phyloP scores from a whole-genome alignment of 2,888 invertebrate genomes.

The Chalcosyrphus nemorum region DNA sequence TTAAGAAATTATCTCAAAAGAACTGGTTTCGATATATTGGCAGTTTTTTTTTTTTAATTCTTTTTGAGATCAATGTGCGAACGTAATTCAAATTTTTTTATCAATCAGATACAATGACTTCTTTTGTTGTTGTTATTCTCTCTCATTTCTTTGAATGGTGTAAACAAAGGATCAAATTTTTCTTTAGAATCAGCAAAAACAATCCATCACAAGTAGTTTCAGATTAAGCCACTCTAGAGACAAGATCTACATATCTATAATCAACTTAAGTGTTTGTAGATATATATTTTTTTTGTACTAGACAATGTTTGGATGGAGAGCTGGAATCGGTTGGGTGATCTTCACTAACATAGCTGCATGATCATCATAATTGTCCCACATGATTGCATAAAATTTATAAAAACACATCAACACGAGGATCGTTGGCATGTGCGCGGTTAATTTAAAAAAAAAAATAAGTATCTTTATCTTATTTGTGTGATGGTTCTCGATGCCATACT shows the following conservation, averaged over 20 bases:
- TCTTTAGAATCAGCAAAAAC: conserved; percentile 4
- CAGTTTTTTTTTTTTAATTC: neutral
- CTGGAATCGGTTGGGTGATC: conserved; percentile 49
- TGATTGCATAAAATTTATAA: conserved; percentile 37
- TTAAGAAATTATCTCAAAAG: conserved; percentile 1
- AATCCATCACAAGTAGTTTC: neutral
- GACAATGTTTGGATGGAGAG: neutral
- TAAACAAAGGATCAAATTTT: conserved; percentile 28
- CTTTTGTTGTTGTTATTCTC: neutral
- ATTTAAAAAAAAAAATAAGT: neutral
- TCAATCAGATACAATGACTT: conserved; percentile 17
- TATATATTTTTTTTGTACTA: conserved; percentile 3
- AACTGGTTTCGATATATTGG: conserved; percentile 12
- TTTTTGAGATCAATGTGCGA: neutral
- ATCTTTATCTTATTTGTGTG: neutral
- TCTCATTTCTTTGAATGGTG: too few relatives aligned
- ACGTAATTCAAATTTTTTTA: conserved; percentile 3
- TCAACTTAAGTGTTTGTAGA: neutral
- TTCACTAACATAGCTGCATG: neutral
- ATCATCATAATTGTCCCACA: conserved; percentile 54
- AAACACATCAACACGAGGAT: conserved; percentile 17
- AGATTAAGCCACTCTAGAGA: neutral
- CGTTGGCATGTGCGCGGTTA: conserved; percentile 58
- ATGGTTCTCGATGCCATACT: conserved; percentile 26
- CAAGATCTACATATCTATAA: neutral